These are phyloP conservation scores for Phyllostomus hastatus DNA, from an alignment of 2,113 vertebrate genomes.

Conservation along the genomic window DNA sequence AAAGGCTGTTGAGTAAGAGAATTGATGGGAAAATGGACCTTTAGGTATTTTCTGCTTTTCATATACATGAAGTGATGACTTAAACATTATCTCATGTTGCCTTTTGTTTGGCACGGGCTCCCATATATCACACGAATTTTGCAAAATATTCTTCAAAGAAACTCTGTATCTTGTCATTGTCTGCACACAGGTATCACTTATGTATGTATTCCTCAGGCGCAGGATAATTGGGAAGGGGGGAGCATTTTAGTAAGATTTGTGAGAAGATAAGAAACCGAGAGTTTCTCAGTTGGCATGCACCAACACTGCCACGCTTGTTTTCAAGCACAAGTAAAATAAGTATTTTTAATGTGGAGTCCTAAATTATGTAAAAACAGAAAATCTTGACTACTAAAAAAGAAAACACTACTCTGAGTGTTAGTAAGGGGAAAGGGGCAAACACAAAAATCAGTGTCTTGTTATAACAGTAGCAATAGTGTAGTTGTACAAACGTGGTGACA, in stretches of 20 bases:
- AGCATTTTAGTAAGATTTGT: slow-evolving; percentile 15
- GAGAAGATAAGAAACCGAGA: neutral
- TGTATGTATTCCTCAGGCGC: neutral
- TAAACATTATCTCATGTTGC: neutral
- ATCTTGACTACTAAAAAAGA: slow-evolving; percentile 16
- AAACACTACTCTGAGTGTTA: slow-evolving; percentile 38
- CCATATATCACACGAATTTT: neutral
- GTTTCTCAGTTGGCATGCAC: neutral
- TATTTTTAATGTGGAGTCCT: slow-evolving; percentile 9
- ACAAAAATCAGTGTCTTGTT: slow-evolving; percentile 63
- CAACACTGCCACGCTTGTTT: neutral
- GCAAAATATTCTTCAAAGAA: slow-evolving; percentile 30
- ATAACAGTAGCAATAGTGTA: slow-evolving; percentile 35
- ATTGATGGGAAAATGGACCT: slow-evolving; percentile 29
- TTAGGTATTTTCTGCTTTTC: slow-evolving; percentile 14
- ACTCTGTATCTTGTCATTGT: slow-evolving; percentile 43
- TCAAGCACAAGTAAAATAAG: slow-evolving; percentile 34
- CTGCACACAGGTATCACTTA: neutral
- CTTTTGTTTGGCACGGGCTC: neutral
- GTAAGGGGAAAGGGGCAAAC: slow-evolving; percentile 12
- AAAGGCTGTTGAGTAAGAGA: slow-evolving; percentile 35
- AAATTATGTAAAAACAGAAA: neutral
- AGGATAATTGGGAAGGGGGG: neutral
- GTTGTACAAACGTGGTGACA: slow-evolving; percentile 54
- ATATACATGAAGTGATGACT: neutral